Conservation (phyloP, 1,140 invertebrate species). For the Drosophila persimilis region DNA sequence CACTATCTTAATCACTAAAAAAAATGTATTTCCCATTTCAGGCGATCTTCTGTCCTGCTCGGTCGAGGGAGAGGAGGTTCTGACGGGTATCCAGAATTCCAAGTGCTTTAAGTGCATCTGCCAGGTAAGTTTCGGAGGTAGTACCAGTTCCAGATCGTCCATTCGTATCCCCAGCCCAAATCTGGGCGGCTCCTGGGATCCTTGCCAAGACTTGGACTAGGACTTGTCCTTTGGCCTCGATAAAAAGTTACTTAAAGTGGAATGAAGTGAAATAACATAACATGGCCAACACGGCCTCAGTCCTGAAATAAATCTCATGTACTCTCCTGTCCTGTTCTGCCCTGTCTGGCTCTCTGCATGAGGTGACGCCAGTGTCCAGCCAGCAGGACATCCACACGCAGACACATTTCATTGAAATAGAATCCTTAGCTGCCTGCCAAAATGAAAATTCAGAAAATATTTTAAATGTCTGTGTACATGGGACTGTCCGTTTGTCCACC, state of each 20-base stretch:
- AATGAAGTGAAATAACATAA: conserved; percentile 58
- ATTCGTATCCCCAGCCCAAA: neutral
- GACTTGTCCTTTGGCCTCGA: conserved; percentile 54
- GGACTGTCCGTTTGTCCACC: too few relatives aligned
- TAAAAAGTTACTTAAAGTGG: conserved; percentile 39
- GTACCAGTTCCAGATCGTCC: neutral
- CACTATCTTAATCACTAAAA: conserved; percentile 20
- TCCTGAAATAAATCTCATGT: conserved; percentile 64
- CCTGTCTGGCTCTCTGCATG: conserved; percentile 49
- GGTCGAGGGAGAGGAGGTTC: conserved; percentile 76
- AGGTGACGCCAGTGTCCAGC: conserved; percentile 71
- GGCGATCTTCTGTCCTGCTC: conserved; percentile 72
- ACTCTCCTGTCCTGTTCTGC: neutral
- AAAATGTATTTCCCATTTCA: conserved; percentile 30
- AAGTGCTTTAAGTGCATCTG: conserved; percentile 78
- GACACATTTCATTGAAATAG: conserved; percentile 46
- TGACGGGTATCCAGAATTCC: conserved; percentile 56
- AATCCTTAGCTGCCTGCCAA: conserved; percentile 38
- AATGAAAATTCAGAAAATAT: conserved; percentile 37
- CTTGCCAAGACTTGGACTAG: conserved; percentile 57
- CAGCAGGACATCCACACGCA: conserved; percentile 63
- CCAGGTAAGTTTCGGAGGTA: conserved; percentile 56
- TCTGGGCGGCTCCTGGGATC: conserved; percentile 42
- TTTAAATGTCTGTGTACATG: conserved; percentile 38
- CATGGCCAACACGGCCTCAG: conserved; percentile 25